phyloP scores from a whole-genome alignment of 1,140 invertebrate genomes.

The Diachasmimorpha longicaudata region DNA sequence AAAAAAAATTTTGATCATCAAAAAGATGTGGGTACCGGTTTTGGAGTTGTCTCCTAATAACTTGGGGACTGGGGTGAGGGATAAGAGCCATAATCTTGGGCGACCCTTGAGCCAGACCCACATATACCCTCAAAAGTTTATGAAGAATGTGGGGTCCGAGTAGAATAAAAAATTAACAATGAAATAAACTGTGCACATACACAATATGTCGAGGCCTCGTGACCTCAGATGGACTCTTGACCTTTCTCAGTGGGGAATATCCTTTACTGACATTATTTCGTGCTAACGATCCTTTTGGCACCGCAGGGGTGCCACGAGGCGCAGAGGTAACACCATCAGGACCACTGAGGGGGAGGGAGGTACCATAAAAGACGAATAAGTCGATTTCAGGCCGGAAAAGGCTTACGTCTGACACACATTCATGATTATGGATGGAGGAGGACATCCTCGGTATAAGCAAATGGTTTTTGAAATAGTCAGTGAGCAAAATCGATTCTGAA shows the following conservation, averaged over 20 bases:
- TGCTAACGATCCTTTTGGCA: constrained; percentile 53
- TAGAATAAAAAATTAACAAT: constrained; percentile 26
- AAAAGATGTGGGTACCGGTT: too few relatives aligned
- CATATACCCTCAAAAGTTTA: too few relatives aligned
- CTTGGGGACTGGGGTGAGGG: too few relatives aligned
- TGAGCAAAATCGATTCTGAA: constrained; percentile 45
- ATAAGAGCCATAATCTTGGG: too few relatives aligned
- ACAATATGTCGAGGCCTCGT: constrained; percentile 30
- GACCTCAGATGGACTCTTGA: constrained; percentile 55
- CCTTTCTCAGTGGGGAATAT: constrained; percentile 52
- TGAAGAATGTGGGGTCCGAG: too few relatives aligned
- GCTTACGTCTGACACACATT: constrained; percentile 50
- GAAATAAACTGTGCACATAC: constrained; percentile 35
- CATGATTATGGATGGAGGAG: constrained; percentile 56
- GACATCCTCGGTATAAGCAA: constrained; percentile 37
- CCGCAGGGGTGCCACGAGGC: constrained; percentile 19
- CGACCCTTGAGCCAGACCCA: too few relatives aligned
- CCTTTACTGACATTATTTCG: constrained; percentile 51
- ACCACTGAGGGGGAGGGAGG: background rate
- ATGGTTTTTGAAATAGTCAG: constrained; percentile 25
- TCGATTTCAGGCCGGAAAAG: background rate
- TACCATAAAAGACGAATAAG: background rate
- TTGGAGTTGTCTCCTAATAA: too few relatives aligned
- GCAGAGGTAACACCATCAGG: background rate
- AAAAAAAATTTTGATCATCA: too few relatives aligned